Percentiles rank a stretch among this genome's conserved stretches.
Evolutionary conservation across 2,113 vertebrate genomes (phyloP).

Genomic region (Sinocyclocheilus rhinocerous): DNA sequence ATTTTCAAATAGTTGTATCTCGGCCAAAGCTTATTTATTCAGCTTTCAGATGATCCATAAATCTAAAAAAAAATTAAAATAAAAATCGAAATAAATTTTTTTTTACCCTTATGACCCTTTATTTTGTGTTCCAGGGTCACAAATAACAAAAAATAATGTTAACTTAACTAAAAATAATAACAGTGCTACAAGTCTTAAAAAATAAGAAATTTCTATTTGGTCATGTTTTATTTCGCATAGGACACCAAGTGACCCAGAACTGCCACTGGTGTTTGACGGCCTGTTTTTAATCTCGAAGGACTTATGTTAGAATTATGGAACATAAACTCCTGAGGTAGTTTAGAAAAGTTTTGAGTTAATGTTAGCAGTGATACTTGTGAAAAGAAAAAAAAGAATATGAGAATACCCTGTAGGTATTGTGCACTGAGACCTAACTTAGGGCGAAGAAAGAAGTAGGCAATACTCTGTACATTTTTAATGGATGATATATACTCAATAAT

Average conservation of each 20-base stretch:
- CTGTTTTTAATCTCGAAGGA: slow-evolving; percentile 57
- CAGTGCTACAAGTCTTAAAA: not conserved
- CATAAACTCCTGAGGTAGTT: slow-evolving; percentile 52
- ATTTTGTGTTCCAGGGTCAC: no score
- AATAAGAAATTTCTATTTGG: not conserved
- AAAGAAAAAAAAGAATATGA: slow-evolving; percentile 47
- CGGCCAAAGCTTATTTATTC: no score
- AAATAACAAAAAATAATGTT: no score
- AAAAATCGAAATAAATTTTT: no score
- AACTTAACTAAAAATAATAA: no score
- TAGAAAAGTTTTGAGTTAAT: slow-evolving; percentile 68
- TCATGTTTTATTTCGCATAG: not conserved
- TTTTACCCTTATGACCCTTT: no score
- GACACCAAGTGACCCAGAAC: slow-evolving; percentile 14
- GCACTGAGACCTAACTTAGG: slow-evolving; percentile 64
- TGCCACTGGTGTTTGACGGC: not conserved
- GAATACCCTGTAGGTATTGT: slow-evolving; percentile 64
- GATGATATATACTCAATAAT: slow-evolving; percentile 73
- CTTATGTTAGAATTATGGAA: slow-evolving; percentile 67
- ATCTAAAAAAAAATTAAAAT: no score
- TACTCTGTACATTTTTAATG: slow-evolving; percentile 69
- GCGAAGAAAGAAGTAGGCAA: slow-evolving; percentile 66
- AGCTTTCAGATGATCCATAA: no score
- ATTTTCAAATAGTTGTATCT: no score
- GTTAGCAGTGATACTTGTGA: slow-evolving; percentile 63